phyloP scores from a whole-genome alignment of 2,888 invertebrate genomes.

The Coronaproctus castanopsis region DNA sequence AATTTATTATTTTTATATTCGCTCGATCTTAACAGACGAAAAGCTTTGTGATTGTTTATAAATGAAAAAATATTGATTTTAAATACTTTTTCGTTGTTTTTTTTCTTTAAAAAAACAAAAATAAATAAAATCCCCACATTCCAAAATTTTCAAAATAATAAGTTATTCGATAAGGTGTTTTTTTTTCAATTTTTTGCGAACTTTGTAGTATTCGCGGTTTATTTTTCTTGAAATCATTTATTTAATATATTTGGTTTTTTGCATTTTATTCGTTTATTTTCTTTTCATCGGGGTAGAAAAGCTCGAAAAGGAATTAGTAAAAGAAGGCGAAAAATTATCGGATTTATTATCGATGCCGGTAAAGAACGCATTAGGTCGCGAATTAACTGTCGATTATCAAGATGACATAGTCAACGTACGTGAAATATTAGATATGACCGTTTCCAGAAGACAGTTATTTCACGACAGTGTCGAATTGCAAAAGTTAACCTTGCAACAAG shows the following conservation, averaged over 20 bases:
- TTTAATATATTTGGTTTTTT: neutral
- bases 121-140: too few relatives aligned
- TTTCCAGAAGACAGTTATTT: slow-evolving; percentile 46
- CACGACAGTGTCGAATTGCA: slow-evolving; percentile 54
- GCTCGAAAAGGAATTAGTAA: slow-evolving; percentile 43
- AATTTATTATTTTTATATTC: too few relatives aligned
- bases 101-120: too few relatives aligned
- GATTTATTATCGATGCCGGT: slow-evolving; percentile 58
- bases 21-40: too few relatives aligned
- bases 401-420: slow-evolving; percentile 50
- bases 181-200: too few relatives aligned
- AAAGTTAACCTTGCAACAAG: slow-evolving; percentile 55
- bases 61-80: too few relatives aligned
- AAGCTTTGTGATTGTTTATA: too few relatives aligned
- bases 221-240: neutral
- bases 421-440: slow-evolving; percentile 46
- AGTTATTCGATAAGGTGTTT: too few relatives aligned
- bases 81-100: too few relatives aligned
- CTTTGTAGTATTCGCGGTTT: too few relatives aligned
- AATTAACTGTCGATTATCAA: slow-evolving; percentile 44
- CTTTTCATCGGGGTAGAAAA: slow-evolving; percentile 31
- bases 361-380: slow-evolving; percentile 53
- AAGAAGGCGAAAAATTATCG: slow-evolving; percentile 54
- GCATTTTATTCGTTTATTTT: too few relatives aligned
- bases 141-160: too few relatives aligned